Evolutionary conservation across 2,888 invertebrate species (phyloP), one percentile per base, ranked within the genome.

Genomic region (Brenthis daphne): DNA sequence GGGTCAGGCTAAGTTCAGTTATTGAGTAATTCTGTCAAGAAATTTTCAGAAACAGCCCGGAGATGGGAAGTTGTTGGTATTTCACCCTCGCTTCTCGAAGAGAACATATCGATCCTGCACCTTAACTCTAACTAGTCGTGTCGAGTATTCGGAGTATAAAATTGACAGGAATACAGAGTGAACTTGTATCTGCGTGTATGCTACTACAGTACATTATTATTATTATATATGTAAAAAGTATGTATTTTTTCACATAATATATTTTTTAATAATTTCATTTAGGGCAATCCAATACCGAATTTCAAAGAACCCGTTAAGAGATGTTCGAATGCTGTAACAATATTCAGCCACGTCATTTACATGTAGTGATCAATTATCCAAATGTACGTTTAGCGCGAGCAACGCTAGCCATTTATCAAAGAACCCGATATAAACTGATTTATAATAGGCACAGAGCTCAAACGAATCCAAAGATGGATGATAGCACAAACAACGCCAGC

Each of bases 321-420:
- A 67, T 33, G 64, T 64, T 58, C 53, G 43, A 33, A 48, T 50
- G 33, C 24, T 48, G 47, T 33, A 60, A 60, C 60, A 66, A 48
- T 29, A 47, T 67, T 53, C 66, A 48, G 20, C 67, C 60, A 47
- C 64, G 64, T 68, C 68, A 64, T 57, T 64, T 29, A 54, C 33
- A 53, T 68, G 68, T 68, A 64, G 12, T 48, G 68, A 68, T 68
- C 64, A 53, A 68, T 68, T 68, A 68, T 16, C 53, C 12, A 47
- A 60, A 60, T 48, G 48, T 60, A 48, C 29, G 48, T 48, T 60
- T 33, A 8, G 24, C 20, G 24, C 20, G 48, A 24, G n/a, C 58
- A 11, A 48, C 6, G n/a, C 14, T 24, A 24, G 57, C 69, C 54
- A 65, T 63, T 65, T 43, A 69, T 67, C 60, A 54, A 60, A 57